These are phyloP conservation scores for Amazona ochrocephala DNA, from an alignment of 2,797 vertebrate species.

Conservation along the genomic window DNA sequence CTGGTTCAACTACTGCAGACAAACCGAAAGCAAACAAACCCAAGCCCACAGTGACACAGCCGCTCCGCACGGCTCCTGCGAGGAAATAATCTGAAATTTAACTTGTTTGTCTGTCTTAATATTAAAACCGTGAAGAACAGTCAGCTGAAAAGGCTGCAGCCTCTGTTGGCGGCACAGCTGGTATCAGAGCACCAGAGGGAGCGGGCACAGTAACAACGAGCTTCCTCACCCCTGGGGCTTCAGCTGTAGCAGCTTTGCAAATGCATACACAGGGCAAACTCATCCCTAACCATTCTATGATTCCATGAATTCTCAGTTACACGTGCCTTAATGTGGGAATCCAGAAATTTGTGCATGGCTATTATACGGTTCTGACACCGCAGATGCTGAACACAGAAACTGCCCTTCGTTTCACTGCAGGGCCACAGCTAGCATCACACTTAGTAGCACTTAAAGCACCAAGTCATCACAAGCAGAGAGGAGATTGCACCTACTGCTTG, in stretches of 20 bases:
- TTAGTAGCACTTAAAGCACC: background rate
- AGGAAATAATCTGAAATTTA: background rate
- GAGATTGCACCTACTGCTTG: background rate
- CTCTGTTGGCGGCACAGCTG: too few relatives aligned
- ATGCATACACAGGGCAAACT: rapidly evolving
- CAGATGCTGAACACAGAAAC: background rate
- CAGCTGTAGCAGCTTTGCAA: background rate
- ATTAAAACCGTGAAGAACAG: background rate
- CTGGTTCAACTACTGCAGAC: background rate
- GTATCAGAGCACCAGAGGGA: background rate
- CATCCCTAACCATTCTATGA: background rate
- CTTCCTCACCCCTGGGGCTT: background rate
- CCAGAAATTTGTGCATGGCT: background rate
- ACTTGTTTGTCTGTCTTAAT: background rate
- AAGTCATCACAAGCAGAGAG: background rate
- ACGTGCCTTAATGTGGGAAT: background rate
- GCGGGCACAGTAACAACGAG: rapidly evolving
- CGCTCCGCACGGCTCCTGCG: background rate
- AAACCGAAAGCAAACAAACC: background rate
- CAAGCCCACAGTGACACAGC: background rate
- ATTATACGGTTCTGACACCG: background rate
- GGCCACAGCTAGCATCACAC: too few relatives aligned
- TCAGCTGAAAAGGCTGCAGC: background rate
- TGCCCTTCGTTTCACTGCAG: background rate
- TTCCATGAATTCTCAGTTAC: background rate